These are phyloP conservation scores for Drosophila simulans DNA, from an alignment of 1,140 invertebrate species.

Conservation along the genomic window DNA sequence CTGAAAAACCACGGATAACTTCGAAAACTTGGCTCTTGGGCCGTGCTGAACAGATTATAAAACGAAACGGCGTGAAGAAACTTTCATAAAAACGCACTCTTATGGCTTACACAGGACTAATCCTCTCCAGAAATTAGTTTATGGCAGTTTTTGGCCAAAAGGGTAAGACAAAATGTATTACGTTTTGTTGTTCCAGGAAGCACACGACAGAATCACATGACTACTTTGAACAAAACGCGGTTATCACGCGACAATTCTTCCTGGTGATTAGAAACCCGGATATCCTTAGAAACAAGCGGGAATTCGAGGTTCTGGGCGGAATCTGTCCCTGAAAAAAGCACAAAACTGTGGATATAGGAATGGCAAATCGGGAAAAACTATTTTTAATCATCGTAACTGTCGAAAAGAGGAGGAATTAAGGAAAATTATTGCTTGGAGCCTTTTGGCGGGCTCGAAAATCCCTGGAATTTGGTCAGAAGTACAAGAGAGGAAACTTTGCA, in stretches of 20 bases:
- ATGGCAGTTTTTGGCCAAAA: background rate
- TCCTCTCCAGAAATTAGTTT: conserved; percentile 64
- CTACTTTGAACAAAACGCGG: background rate
- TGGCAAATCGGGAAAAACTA: background rate
- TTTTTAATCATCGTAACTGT: conserved; percentile 7
- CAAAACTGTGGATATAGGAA: conserved; percentile 1
- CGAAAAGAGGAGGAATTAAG: conserved; percentile 8
- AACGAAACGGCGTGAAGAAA: background rate
- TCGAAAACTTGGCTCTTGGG: background rate
- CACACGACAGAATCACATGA: background rate
- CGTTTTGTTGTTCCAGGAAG: background rate
- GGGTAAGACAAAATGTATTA: background rate
- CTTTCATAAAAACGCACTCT: too few relatives aligned
- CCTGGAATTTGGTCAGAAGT: conserved; percentile 47
- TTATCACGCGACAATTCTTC: conserved; percentile 15
- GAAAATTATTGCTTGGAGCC: conserved; percentile 4
- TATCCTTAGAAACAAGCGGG: conserved; percentile 20
- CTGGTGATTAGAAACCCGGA: conserved; percentile 29
- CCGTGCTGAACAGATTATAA: background rate
- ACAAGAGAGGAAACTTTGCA: conserved; percentile 66
- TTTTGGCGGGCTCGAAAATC: conserved; percentile 53
- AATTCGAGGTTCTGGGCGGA: background rate
- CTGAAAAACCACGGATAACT: background rate
- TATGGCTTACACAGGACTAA: conserved; percentile 14
- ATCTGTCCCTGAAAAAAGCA: conserved; percentile 14